Conservation (phyloP, 2,797 vertebrate genomes). For the Alectoris magna region DNA sequence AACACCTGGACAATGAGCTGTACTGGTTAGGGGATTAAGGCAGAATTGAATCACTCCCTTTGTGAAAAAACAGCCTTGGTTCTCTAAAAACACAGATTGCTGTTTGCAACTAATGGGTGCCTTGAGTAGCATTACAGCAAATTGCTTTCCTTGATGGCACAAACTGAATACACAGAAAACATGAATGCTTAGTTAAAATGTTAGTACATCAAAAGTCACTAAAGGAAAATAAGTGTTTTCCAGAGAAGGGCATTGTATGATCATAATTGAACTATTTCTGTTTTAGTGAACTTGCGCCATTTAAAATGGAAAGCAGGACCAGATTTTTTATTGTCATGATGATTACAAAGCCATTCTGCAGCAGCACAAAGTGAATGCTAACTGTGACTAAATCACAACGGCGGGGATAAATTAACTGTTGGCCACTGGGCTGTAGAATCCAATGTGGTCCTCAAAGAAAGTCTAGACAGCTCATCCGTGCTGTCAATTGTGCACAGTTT, state of each 20-base stretch:
- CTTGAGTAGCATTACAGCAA: conserved; percentile 67
- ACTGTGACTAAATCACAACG: not conserved
- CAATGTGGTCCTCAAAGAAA: not conserved
- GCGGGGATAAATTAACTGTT: not conserved
- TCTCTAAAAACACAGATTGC: conserved; percentile 71
- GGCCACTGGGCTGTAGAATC: not conserved
- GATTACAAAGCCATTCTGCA: not conserved
- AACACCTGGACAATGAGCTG: conserved; percentile 51
- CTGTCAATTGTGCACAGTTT: not conserved
- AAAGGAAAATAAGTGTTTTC: conserved; percentile 45
- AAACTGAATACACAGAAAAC: conserved; percentile 50
- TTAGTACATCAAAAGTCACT: conserved; percentile 47
- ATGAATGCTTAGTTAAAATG: conserved; percentile 54
- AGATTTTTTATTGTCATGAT: not conserved
- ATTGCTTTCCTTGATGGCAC: conserved; percentile 63
- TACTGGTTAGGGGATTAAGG: conserved; percentile 43
- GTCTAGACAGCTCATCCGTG: not conserved
- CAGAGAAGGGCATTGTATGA: not conserved
- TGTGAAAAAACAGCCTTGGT: conserved; percentile 52
- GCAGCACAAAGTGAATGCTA: not conserved
- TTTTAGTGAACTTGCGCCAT: not conserved
- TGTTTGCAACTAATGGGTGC: conserved; percentile 58
- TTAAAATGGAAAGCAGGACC: not conserved
- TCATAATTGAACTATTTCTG: not conserved
- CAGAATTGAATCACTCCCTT: conserved; percentile 30